Base-by-base conservation (phyloP, 1,140 invertebrate genomes). In the Rhizoglyphus robini region DNA sequence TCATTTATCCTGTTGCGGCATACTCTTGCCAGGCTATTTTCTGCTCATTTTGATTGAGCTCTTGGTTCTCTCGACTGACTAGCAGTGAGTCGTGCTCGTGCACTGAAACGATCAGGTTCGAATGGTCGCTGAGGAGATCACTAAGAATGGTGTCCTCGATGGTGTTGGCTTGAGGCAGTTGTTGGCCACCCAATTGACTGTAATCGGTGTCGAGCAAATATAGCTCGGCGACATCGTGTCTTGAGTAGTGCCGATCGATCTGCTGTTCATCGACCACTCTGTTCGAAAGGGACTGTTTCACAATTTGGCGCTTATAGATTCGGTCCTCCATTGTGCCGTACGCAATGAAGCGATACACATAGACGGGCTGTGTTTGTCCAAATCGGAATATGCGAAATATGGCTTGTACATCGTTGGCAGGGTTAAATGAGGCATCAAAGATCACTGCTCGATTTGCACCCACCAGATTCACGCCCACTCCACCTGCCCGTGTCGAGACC, bases 361-460 rank as follows among this genome's bases (percentile, higher is more conserved):
- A 99, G 69, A 94, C 95, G 0, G 91, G 88, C 74, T 98, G 98
- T 63, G 83, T 77, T 72, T 84, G 83, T 18, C 83, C 83, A 74
- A 83, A 97, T 67, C 95, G 82, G 74, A 96, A 99, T 27, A 95
- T 86, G 68, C 96, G 81, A 78, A 97, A 99, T 69, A 98, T 90
- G 72, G 93, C 94, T 79, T 99, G 96, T n/a, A 90, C 86, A 74
- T 99, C 96, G 73, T 95, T 86, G 0, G 90, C 90, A 4, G 95
- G 95, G 81, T 99, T 99, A 93, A 94, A 99, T 15, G 88, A 93
- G 1, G 92, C 91, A 77, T 98, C 95, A 76, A 99, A 96, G 54
- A 99, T 90, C 20, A 99, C 86, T 0, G 97, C 93, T 65, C 96
- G 81, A 77, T 98, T 99, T 1, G 96, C 95, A 0, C 87, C 90